These are phyloP conservation scores for Drymonia ruficornis DNA, from an alignment of 2,888 invertebrate species.

Conservation along the genomic window DNA sequence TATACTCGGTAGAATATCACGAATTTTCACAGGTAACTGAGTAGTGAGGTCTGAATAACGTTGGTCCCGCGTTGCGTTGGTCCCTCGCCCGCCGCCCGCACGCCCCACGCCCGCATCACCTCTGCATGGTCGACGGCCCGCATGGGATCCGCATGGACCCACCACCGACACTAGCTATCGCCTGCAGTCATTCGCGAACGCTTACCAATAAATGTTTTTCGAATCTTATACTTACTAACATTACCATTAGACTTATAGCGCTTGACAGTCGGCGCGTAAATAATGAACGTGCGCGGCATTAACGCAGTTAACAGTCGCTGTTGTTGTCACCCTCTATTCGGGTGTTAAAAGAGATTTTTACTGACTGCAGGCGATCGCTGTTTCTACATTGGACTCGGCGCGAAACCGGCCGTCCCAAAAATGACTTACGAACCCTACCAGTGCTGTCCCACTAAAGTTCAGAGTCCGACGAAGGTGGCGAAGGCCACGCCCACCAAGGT, in stretches of 20 bases:
- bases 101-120: constrained; percentile 65
- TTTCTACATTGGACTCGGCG: constrained; percentile 98
- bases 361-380: constrained; percentile 98
- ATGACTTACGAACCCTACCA: constrained; percentile 95
- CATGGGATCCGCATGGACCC: constrained; percentile 82
- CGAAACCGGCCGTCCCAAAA: constrained; percentile 90
- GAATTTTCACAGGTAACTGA: constrained; percentile 80
- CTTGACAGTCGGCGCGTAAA: constrained; percentile 70
- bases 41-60: constrained; percentile 49
- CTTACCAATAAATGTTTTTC: constrained; percentile 80
- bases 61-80: constrained; percentile 52
- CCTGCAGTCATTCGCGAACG: constrained; percentile 87
- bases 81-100: constrained; percentile 61
- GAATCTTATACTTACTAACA: constrained; percentile 81
- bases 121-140: constrained; percentile 82
- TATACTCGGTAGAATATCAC: constrained; percentile 80
- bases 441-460: constrained; percentile 95
- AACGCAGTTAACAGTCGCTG: constrained; percentile 73
- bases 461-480: constrained; percentile 91
- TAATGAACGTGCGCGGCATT: constrained; percentile 74
- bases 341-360: constrained; percentile 91
- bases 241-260: constrained; percentile 76
- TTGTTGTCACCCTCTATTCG: constrained; percentile 69
- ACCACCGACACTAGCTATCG: constrained; percentile 82
- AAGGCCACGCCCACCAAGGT: constrained; percentile 88